These are phyloP conservation scores for Lepidocolaptes lacrymiger DNA, from an alignment of 2,797 vertebrate species.

Conservation along the genomic window DNA sequence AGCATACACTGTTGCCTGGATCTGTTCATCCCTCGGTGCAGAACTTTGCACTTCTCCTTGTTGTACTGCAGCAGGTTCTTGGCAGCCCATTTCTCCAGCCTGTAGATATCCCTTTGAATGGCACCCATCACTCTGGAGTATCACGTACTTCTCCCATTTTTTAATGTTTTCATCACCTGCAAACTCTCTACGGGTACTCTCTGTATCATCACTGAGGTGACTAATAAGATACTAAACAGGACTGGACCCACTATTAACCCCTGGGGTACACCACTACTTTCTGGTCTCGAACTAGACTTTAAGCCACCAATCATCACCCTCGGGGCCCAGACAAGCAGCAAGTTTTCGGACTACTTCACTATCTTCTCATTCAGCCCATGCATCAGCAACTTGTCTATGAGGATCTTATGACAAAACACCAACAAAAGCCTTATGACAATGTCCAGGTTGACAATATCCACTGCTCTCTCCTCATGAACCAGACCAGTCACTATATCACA, in stretches of 20 bases:
- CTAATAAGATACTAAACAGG: background rate
- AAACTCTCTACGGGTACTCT: background rate
- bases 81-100: background rate
- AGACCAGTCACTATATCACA: background rate
- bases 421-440: background rate
- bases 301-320: background rate
- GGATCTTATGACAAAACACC: background rate
- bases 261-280: background rate
- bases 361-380: accelerated
- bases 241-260: background rate
- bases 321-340: background rate
- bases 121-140: accelerated
- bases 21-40: background rate
- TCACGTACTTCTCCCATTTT: background rate
- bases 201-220: background rate
- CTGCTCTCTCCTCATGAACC: background rate
- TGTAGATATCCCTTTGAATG: accelerated
- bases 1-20: background rate
- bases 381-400: background rate
- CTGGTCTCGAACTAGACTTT: background rate
- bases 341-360: background rate
- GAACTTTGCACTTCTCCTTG: background rate
- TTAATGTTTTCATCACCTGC: background rate
- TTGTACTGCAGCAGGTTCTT: background rate
- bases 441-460: background rate